A percentile compares a stretch with the other conserved stretches of the same genome.
phyloP scores from a whole-genome alignment of 2,797 vertebrate species.

The Tokudaia muenninki region DNA sequence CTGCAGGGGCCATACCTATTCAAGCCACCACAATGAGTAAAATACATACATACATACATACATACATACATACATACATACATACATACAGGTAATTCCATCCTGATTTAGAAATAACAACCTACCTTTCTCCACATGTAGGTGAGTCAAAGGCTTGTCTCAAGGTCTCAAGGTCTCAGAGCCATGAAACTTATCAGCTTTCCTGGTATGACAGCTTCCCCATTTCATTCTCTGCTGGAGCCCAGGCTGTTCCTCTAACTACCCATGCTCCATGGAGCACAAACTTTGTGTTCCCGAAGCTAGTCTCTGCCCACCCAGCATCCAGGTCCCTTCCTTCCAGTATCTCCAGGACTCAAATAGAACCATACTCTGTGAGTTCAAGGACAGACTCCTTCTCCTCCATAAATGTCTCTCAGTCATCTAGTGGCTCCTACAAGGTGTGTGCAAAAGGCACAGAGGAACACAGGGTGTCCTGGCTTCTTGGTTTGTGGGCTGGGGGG shows the following conservation, averaged over 20 bases:
- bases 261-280: not conserved
- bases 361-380: not conserved
- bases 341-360: not conserved
- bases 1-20: not conserved
- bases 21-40: constrained; percentile 30
- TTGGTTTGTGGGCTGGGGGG: not conserved
- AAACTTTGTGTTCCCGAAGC: not conserved
- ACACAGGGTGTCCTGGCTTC: not conserved
- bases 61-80: not conserved
- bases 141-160: not conserved
- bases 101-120: constrained; percentile 54
- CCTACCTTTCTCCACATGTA: not conserved
- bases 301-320: not conserved
- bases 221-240: not conserved
- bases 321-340: not conserved
- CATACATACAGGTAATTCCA: not conserved
- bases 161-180: not conserved
- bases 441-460: not conserved
- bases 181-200: not conserved
- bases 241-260: not conserved
- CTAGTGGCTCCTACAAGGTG: not conserved
- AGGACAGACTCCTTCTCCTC: not conserved
- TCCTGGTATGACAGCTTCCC: not conserved
- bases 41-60: not conserved
- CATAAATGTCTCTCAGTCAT: not conserved